phyloP scores from a whole-genome alignment of 2,113 vertebrate species.

The Plotosus lineatus region DNA sequence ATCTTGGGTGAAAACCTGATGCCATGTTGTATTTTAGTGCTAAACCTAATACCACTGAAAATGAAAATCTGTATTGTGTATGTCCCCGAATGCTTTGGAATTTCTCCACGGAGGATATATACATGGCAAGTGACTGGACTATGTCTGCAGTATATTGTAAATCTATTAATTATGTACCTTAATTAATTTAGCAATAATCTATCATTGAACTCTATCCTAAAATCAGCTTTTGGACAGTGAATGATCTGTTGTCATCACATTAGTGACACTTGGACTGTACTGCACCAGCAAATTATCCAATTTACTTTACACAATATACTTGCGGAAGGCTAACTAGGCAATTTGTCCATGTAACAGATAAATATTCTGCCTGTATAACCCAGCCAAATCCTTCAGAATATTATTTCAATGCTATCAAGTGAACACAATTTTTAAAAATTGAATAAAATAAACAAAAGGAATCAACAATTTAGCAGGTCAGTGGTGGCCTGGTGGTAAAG shows the following conservation, averaged over 20 bases:
- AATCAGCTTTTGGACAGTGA: not conserved
- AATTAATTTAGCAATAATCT: not conserved
- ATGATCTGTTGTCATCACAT: not conserved
- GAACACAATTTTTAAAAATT: not conserved
- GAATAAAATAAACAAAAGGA: not conserved
- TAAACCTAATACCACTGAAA: too few relatives aligned
- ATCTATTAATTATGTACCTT: too few relatives aligned
- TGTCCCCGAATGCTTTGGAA: too few relatives aligned
- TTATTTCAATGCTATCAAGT: not conserved
- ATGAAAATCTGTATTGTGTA: too few relatives aligned
- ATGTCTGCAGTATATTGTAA: too few relatives aligned
- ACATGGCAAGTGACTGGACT: too few relatives aligned
- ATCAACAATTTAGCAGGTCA: not conserved
- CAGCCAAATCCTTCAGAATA: not conserved
- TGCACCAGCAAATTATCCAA: not conserved
- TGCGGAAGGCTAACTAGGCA: not conserved
- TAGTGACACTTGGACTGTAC: not conserved
- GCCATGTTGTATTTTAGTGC: too few relatives aligned
- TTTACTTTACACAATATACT: not conserved
- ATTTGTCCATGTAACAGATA: not conserved
- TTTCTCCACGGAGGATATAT: too few relatives aligned
- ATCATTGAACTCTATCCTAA: not conserved
- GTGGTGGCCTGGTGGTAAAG: too few relatives aligned
- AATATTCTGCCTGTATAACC: not conserved
- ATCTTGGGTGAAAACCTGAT: too few relatives aligned